phyloP scores from a whole-genome alignment of 2,797 vertebrate genomes.

The Cichlasoma orientale region DNA sequence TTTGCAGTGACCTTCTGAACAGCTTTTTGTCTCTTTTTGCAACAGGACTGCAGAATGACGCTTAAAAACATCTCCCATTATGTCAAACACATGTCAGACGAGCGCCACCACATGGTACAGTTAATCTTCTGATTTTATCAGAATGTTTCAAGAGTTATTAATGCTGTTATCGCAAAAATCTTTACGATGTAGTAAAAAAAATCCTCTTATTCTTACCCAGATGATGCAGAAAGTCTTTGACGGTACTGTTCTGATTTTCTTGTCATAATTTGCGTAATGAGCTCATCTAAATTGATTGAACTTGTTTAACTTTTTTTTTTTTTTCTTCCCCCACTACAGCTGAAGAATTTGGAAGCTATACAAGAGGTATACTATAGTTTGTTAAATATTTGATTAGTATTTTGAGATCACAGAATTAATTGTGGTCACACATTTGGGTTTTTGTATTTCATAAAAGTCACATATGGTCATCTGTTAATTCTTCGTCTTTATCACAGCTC shows the following conservation, averaged over 20 bases:
- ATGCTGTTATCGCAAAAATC: too few relatives aligned
- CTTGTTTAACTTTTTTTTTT: not conserved
- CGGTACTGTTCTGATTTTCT: constrained; percentile 25
- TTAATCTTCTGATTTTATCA: not conserved
- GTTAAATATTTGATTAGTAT: not conserved
- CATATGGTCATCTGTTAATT: not conserved
- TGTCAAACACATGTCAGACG: not conserved
- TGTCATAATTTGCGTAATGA: not conserved
- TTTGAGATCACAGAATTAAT: not conserved
- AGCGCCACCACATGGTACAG: constrained; percentile 21
- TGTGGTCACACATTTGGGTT: not conserved
- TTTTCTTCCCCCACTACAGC: not conserved
- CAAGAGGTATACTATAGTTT: constrained; percentile 15
- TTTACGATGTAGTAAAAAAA: not conserved
- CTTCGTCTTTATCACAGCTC: not conserved
- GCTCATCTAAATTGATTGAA: not conserved
- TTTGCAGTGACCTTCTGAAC: not conserved
- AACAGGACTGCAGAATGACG: constrained; percentile 29
- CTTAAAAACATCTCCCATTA: accelerated
- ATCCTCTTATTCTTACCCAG: constrained; percentile 29
- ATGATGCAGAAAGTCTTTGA: not conserved
- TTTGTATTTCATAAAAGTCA: not conserved
- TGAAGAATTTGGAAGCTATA: accelerated
- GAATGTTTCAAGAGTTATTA: not conserved
- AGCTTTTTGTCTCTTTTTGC: not conserved